Conservation (phyloP, 2,797 vertebrate genomes). For the Rhinatrema bivittatum region DNA sequence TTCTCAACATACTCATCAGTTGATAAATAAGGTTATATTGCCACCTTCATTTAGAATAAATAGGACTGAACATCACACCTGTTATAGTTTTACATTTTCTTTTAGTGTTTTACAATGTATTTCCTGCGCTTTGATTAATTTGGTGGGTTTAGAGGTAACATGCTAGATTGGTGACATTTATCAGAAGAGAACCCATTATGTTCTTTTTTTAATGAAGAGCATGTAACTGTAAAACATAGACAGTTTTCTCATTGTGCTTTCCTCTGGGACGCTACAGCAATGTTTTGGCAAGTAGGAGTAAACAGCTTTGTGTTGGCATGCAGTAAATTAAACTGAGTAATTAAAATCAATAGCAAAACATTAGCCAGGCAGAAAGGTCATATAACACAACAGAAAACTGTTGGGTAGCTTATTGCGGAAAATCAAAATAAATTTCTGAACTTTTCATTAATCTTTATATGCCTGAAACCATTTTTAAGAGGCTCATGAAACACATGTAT, state of each 20-base stretch:
- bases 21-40: no score
- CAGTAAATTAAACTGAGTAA: slow-evolving; percentile 74
- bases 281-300: slow-evolving; percentile 67
- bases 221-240: slow-evolving; percentile 46
- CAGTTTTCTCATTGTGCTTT: slow-evolving; percentile 50
- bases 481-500: neutral
- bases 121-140: no score
- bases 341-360: slow-evolving; percentile 97
- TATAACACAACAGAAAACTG: slow-evolving; percentile 60
- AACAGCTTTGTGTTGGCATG: slow-evolving; percentile 73
- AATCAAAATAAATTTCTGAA: slow-evolving; percentile 75
- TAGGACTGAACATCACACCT: no score
- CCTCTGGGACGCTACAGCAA: slow-evolving; percentile 52
- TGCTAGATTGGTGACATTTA: slow-evolving; percentile 51
- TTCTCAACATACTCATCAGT: no score
- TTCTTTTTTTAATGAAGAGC: slow-evolving; percentile 52
- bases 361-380: slow-evolving; percentile 85
- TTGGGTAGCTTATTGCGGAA: slow-evolving; percentile 62
- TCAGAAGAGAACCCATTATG: slow-evolving; percentile 48
- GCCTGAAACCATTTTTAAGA: slow-evolving; percentile 30
- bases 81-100: no score
- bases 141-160: slow-evolving; percentile 39
- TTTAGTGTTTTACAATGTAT: no score
- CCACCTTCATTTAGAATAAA: no score
- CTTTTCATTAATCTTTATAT: slow-evolving; percentile 73